phyloP scores from a whole-genome alignment of 2,888 invertebrate genomes.

The Neoaliturus tenellus region DNA sequence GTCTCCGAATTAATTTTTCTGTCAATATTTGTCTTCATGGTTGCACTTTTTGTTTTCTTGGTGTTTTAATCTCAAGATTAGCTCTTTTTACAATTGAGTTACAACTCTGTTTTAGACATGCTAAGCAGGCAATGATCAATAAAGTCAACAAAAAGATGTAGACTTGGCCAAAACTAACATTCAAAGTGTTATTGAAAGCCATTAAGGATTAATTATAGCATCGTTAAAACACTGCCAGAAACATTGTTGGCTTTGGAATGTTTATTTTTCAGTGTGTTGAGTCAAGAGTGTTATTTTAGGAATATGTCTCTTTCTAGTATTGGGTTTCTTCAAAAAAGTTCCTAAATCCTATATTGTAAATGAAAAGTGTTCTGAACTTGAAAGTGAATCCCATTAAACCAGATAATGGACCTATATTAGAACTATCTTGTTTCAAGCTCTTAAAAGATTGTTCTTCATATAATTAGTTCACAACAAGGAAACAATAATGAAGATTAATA shows the following conservation, averaged over 20 bases:
- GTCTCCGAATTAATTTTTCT: conserved; percentile 4
- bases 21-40: background rate
- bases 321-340: background rate
- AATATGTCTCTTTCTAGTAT: background rate
- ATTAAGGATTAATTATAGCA: conserved; percentile 7
- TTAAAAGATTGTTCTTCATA: too few species aligned
- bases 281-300: background rate
- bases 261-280: background rate
- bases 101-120: background rate
- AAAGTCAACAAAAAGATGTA: background rate
- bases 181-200: conserved; percentile 10
- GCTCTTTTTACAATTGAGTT: background rate
- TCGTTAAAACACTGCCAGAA: background rate
- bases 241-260: background rate
- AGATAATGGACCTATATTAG: background rate
- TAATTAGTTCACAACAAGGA: too few species aligned
- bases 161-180: conserved; percentile 12
- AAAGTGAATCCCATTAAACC: background rate
- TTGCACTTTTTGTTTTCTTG: conserved; percentile 1
- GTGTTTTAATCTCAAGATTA: background rate
- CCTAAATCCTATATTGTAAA: too few species aligned
- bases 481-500: background rate
- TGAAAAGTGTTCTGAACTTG: too few species aligned
- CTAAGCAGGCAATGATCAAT: background rate
- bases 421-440: too few species aligned